phyloP scores from a whole-genome alignment of 2,888 invertebrate species.

The Drosophila phalerata region DNA sequence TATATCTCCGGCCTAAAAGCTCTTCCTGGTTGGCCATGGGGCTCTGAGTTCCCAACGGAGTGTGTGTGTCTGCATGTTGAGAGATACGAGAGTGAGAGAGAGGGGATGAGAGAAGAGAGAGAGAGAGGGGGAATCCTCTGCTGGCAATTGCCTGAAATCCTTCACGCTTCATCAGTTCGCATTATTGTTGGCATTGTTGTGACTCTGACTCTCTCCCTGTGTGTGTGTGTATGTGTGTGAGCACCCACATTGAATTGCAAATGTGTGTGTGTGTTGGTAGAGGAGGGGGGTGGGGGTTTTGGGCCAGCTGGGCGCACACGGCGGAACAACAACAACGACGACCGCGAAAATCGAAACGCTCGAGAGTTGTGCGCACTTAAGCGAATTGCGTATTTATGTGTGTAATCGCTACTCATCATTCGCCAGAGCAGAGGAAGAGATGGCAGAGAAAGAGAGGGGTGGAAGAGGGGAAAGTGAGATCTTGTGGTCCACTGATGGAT shows the following conservation, averaged over 20 bases:
- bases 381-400: slow-evolving; percentile 81
- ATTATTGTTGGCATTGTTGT: slow-evolving; percentile 79
- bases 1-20: slow-evolving; percentile 38
- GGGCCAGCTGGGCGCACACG: slow-evolving; percentile 37
- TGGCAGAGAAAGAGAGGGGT: background rate
- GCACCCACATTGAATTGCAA: slow-evolving; percentile 76
- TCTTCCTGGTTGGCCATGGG: slow-evolving; percentile 40
- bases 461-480: too few relatives aligned
- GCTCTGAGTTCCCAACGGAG: background rate
- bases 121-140: slow-evolving; percentile 50
- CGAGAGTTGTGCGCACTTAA: slow-evolving; percentile 66
- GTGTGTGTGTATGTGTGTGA: slow-evolving; percentile 27
- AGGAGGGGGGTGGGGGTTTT: background rate
- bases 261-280: slow-evolving; percentile 49
- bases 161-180: slow-evolving; percentile 81
- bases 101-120: background rate
- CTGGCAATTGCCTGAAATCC: slow-evolving; percentile 80
- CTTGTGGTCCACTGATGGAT: slow-evolving; percentile 69
- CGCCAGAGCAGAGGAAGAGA: slow-evolving; percentile 7
- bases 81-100: slow-evolving; percentile 6
- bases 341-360: slow-evolving; percentile 73
- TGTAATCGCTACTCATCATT: slow-evolving; percentile 81
- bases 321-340: slow-evolving; percentile 42
- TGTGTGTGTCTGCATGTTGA: slow-evolving; percentile 10
- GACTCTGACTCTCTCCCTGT: slow-evolving; percentile 13